phyloP scores from a whole-genome alignment of 1,140 invertebrate species.

The Polypedilum vanderplanki region DNA sequence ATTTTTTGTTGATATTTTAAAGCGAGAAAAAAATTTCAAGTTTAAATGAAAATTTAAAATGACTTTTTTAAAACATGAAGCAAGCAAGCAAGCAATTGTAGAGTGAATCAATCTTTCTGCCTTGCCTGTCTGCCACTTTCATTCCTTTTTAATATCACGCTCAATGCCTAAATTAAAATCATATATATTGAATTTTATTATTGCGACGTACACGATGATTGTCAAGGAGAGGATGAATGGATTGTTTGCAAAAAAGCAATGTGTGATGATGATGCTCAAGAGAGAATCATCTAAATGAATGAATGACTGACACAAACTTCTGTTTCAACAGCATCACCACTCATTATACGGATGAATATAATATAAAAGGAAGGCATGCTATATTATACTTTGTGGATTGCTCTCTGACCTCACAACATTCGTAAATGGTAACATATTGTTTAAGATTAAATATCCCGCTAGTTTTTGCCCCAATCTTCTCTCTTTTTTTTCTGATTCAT shows the following conservation, averaged over 20 bases:
- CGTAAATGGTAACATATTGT: slow-evolving; percentile 28
- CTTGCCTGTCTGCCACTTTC: too few species aligned
- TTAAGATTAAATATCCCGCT: slow-evolving; percentile 23
- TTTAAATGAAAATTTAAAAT: too few species aligned
- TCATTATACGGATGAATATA: slow-evolving; percentile 15
- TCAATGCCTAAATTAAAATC: neutral
- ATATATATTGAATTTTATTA: neutral
- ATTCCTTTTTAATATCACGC: too few species aligned
- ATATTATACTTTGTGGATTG: slow-evolving; percentile 15
- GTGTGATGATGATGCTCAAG: too few species aligned
- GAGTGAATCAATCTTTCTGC: too few species aligned
- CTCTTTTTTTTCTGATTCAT: neutral
- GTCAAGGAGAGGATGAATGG: neutral
- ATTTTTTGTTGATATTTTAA: too few species aligned
- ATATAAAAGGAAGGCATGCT: slow-evolving; percentile 14
- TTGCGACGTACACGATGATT: neutral
- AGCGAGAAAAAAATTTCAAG: too few species aligned
- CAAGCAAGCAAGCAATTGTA: too few species aligned
- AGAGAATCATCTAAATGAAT: too few species aligned
- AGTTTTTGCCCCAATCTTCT: slow-evolving; percentile 10
- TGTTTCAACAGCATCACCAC: slow-evolving; percentile 23
- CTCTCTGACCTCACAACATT: slow-evolving; percentile 24
- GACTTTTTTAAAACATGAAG: too few species aligned
- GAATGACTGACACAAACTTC: slow-evolving; percentile 20
- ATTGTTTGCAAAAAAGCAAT: too few species aligned